Percentiles rank a stretch among this genome's conserved stretches.
phyloP scores from a whole-genome alignment of 1,140 invertebrate genomes.

The Drosophila seguyi region DNA sequence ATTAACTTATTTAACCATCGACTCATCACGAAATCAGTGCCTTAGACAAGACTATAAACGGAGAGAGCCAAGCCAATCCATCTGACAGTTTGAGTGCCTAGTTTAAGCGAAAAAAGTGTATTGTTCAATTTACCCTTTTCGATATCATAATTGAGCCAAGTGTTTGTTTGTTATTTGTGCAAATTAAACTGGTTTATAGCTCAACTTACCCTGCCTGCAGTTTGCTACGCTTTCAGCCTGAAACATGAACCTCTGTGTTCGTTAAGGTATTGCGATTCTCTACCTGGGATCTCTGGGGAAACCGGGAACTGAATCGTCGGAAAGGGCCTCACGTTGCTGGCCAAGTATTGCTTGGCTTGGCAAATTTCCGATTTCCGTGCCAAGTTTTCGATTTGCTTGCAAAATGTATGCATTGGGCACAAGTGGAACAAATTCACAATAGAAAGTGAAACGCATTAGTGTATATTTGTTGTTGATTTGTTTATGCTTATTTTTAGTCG shows the following conservation, averaged over 20 bases:
- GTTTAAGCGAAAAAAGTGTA: slow-evolving; percentile 32
- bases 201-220: slow-evolving; percentile 8
- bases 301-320: neutral
- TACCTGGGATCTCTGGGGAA: neutral
- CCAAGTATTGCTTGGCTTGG: slow-evolving; percentile 30
- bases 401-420: slow-evolving; percentile 51
- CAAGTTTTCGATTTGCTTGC: slow-evolving; percentile 42
- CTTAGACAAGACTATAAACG: slow-evolving; percentile 31
- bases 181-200: slow-evolving; percentile 48
- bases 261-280: slow-evolving; percentile 3
- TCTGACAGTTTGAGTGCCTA: slow-evolving; percentile 32
- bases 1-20: slow-evolving; percentile 51
- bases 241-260: slow-evolving; percentile 6
- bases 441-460: slow-evolving; percentile 46
- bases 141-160: slow-evolving; percentile 23
- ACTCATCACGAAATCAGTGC: slow-evolving; percentile 42
- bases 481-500: slow-evolving; percentile 21
- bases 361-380: slow-evolving; percentile 20
- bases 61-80: slow-evolving; percentile 26
- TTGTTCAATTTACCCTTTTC: slow-evolving; percentile 22
- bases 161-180: slow-evolving; percentile 41
- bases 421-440: slow-evolving; percentile 27
- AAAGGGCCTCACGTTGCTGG: neutral
- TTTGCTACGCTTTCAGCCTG: slow-evolving; percentile 5
- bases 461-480: slow-evolving; percentile 15